phyloP scores from a whole-genome alignment of 2,113 vertebrate species.

The Myxocyprinus asiaticus region DNA sequence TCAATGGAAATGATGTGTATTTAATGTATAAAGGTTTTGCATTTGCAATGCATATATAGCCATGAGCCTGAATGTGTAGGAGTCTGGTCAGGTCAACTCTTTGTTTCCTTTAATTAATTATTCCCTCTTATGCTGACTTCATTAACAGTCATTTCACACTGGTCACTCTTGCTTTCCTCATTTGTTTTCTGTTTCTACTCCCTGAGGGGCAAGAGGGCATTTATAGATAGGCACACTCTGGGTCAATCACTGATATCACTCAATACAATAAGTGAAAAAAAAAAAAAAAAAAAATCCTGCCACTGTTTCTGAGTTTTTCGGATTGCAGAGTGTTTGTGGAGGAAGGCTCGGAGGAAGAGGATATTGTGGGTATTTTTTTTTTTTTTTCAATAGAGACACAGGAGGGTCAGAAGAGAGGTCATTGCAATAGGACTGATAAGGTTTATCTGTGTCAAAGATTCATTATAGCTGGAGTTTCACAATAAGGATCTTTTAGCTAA shows the following conservation, averaged over 20 bases:
- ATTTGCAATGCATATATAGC: background rate
- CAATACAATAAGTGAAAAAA: too few species aligned
- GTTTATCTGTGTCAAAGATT: constrained; percentile 59
- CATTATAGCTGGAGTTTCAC: constrained; percentile 58
- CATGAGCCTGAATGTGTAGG: background rate
- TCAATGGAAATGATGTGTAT: too few species aligned
- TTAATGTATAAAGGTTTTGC: background rate
- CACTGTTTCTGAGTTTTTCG: background rate
- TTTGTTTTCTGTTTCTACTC: constrained; percentile 58
- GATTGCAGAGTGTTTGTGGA: background rate
- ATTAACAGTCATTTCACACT: constrained; percentile 84
- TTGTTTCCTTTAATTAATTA: constrained; percentile 73
- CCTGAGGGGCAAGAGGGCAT: constrained; percentile 67
- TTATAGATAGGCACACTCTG: background rate
- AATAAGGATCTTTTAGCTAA: constrained; percentile 37
- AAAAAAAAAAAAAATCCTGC: too few species aligned
- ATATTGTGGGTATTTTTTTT: constrained; percentile 14
- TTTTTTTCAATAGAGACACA: constrained; percentile 23
- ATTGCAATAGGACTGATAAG: constrained; percentile 57
- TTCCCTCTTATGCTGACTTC: constrained; percentile 80
- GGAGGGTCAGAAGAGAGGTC: constrained; percentile 45
- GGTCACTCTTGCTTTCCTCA: constrained; percentile 69
- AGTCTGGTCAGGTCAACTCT: background rate
- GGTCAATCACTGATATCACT: too few species aligned
- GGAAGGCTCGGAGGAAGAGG: constrained; percentile 23